Evolutionary conservation across 1,140 invertebrate genomes (phyloP), one percentile per base, ranked within the genome.

Genomic region (Drosophila repletoides): DNA sequence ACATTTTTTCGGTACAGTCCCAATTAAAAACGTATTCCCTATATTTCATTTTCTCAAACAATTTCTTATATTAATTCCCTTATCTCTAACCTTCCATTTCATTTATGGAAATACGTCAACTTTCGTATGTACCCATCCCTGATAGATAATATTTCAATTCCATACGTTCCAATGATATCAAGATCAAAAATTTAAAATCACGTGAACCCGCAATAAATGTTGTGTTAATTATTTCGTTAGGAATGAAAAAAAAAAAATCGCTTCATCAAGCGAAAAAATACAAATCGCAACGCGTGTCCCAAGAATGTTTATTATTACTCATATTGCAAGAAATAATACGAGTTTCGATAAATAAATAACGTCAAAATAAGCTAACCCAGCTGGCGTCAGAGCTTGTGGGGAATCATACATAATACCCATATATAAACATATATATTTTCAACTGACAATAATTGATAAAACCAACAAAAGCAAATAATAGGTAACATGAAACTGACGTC

Each of bases 371-470:
- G n/a, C n/a, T n/a, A 64, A 64, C 43, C 45, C 51, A 24, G 28
- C 53, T 75, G 56, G n/a, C 55, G 55, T 76, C 76, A 79, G 34
- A 40, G 38, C 46, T 6, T 3, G 45, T 22, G 10, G 4, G 24
- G 14, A 24, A 24, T 45, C 19, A 12, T 41, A 31, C 28, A 24
- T 38, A 52, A 52, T 19, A 45, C 9, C n/a, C 34, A 40, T 41
- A 65, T n/a, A n/a, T n/a, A n/a, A n/a, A n/a, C n/a, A n/a, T n/a
- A n/a, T n/a, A n/a, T n/a, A n/a, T n/a, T 48, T 66, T 53, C 26
- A 43, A 52, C 55, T 28, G 45, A 46, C 40, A 74, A 79, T 60
- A 60, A 72, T 68, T 81, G 76, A 81, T 80, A 80, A 80, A 65
- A 31, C 33, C 45, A 53, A 66, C 15, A 40, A 43, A 26, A 43